Base-by-base conservation (phyloP, 2,113 vertebrate genomes). In the Gobio gobio region DNA sequence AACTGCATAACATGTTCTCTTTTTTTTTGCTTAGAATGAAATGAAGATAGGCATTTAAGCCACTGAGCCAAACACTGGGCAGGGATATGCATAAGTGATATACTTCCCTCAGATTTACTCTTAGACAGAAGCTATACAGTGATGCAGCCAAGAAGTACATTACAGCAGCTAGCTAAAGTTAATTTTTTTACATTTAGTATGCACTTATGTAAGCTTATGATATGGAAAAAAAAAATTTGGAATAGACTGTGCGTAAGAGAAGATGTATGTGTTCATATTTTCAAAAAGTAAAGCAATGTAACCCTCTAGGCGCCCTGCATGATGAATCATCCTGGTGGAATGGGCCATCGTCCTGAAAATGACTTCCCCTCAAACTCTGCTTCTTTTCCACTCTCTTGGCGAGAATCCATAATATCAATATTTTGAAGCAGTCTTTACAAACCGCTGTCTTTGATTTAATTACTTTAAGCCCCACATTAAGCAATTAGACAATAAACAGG, bases 321-420 rank as follows among this genome's bases (percentile, higher is more conserved):
- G 36, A 79, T 79, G 40, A 79, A 64, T 79, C 78, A 79, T 43
- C n/a, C 14, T 26, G 13, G 0, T 63, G 58, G 36, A 79, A 64
- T 79, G 58, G 58, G 8, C 58, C 58, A 64, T 79, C 54, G n/a
- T 74, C 70, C 70, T 74, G 70, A 74, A 78, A 63, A 7, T 79
- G 14, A 63, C 43, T 79, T 33, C 22, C 76, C 22, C 58, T 58
- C 20, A 10, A 29, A 51, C 47, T 51, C 24, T 18, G n/a, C 18
- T 79, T 64, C n/a, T 47, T 63, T 61, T 61, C 77, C 12, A 61
- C 56, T 61, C 12, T 47, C 40, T 40, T 79, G 77, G 36, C n/a
- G 20, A 24, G 36, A 78, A 78, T 45, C 40, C n/a, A 63, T 61
- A 13, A 22, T 47, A 73, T 47, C 40, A 45, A 73, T 13, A 40